phyloP scores from a whole-genome alignment of 2,113 vertebrate genomes.

The Beaufortia kweichowensis region DNA sequence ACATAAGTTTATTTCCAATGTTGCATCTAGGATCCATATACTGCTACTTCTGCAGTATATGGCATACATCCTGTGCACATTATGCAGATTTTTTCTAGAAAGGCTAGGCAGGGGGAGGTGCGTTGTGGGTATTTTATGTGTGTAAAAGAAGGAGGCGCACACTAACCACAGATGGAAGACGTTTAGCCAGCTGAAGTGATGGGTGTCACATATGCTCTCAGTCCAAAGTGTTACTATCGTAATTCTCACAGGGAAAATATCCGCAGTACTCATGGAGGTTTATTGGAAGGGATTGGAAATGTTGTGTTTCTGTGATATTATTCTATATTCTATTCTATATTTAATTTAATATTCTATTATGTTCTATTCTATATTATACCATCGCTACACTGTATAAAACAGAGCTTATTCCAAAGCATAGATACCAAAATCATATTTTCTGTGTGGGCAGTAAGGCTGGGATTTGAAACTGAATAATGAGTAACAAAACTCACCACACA shows the following conservation, averaged over 20 bases:
- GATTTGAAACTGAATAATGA: background rate
- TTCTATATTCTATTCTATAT: no score
- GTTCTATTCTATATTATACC: no score
- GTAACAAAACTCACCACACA: background rate
- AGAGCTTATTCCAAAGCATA: no score
- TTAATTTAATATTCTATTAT: no score
- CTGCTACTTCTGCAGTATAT: no score
- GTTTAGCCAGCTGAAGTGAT: conserved; percentile 60
- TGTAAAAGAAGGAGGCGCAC: conserved; percentile 18
- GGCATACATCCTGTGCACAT: background rate
- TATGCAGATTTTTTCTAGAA: background rate
- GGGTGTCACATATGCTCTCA: conserved; percentile 32
- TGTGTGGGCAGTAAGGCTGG: background rate
- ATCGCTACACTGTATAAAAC: no score
- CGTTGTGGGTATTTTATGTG: conserved; percentile 2
- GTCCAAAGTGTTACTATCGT: conserved; percentile 44
- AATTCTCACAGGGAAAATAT: conserved; percentile 58
- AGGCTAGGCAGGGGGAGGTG: background rate
- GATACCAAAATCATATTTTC: no score
- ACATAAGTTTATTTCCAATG: no score
- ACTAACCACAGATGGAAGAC: conserved; percentile 62
- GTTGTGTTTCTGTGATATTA: no score
- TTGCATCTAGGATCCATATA: no score
- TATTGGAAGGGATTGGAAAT: background rate
- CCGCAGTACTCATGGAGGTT: conserved; percentile 36